These are phyloP conservation scores for Antheraea assamensis DNA, from an alignment of 2,888 invertebrate species.

Conservation along the genomic window DNA sequence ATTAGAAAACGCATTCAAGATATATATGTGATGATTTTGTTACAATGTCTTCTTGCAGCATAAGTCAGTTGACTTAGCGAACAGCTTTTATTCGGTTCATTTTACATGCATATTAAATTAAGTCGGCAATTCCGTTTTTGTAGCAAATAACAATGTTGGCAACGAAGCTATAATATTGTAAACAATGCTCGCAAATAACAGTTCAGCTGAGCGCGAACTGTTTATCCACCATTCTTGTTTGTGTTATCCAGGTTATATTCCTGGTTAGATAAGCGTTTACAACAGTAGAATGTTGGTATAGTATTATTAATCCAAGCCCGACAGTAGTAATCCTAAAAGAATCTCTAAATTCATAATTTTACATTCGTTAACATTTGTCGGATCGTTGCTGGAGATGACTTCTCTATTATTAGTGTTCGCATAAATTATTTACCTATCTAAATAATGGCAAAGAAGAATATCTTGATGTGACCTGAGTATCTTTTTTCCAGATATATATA, in stretches of 20 bases:
- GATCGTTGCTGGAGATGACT: not conserved
- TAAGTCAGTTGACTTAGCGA: not conserved
- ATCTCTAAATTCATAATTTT: not conserved
- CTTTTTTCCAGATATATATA: not conserved
- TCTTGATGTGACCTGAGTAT: not conserved
- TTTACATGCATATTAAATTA: not conserved
- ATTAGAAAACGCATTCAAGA: no score
- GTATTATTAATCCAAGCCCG: not conserved
- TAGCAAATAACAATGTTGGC: not conserved
- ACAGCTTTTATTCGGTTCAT: not conserved
- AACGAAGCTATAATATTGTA: constrained; percentile 7
- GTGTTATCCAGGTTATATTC: not conserved
- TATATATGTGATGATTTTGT: no score
- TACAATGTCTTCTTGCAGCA: not conserved
- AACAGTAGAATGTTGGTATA: not conserved
- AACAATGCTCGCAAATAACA: constrained; percentile 13
- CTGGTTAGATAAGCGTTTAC: not conserved
- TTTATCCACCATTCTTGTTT: constrained; percentile 7
- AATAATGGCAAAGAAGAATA: not conserved
- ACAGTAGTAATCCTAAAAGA: no score
- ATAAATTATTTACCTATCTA: not conserved
- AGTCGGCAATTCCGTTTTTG: not conserved
- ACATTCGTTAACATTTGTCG: not conserved
- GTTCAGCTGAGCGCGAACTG: constrained; percentile 4
- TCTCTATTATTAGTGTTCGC: not conserved